These are phyloP conservation scores for Neomorphus geoffroyi DNA, from an alignment of 2,797 vertebrate genomes.

Conservation along the genomic window DNA sequence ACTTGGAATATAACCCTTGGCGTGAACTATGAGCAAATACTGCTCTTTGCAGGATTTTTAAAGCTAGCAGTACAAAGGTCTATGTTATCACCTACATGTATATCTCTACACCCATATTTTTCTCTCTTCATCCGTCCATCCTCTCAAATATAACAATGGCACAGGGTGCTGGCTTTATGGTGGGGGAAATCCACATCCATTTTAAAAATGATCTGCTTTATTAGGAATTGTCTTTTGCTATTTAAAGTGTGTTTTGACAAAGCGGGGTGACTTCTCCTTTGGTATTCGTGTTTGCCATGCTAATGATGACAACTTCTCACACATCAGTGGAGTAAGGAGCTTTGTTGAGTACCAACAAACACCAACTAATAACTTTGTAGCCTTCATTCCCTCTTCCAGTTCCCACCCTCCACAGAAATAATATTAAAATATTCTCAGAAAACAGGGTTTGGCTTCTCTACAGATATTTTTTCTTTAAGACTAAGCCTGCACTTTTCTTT, in stretches of 20 bases:
- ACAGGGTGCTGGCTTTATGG: neutral
- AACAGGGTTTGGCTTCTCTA: neutral
- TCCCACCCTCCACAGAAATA: neutral
- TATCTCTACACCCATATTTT: neutral
- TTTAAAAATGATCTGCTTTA: neutral
- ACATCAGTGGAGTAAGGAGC: neutral
- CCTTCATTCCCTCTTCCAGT: neutral
- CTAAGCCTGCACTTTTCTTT: neutral
- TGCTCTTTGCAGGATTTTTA: neutral
- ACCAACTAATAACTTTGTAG: neutral
- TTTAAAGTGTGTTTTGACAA: neutral
- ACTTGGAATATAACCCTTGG: neutral
- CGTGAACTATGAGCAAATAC: neutral
- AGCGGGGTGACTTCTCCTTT: neutral
- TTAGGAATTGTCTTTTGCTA: neutral
- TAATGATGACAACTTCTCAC: neutral
- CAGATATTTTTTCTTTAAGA: neutral
- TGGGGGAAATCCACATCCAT: neutral
- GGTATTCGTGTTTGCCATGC: neutral
- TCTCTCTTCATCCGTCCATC: neutral
- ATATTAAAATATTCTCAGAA: neutral
- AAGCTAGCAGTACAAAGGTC: neutral
- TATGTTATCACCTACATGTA: rapidly evolving
- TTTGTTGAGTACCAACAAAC: neutral
- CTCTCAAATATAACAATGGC: rapidly evolving